A percentile compares a stretch with the other conserved stretches of the same genome.
phyloP scores from a whole-genome alignment of 2,888 invertebrate species.

The Harmothoe impar region DNA sequence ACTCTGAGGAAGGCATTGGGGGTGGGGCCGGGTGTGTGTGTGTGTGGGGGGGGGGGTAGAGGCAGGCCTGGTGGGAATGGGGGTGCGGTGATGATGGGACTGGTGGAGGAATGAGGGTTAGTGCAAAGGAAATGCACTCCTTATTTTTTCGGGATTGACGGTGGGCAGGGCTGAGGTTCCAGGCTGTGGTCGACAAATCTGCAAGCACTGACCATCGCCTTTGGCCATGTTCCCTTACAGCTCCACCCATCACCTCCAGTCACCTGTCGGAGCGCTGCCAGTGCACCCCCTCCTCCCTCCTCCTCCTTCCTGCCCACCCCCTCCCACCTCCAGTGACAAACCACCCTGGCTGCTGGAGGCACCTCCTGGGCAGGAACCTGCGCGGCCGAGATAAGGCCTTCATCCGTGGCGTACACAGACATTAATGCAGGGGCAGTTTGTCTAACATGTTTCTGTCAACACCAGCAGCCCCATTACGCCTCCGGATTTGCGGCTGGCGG shows the following conservation, averaged over 20 bases:
- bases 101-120: too few species aligned
- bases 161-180: too few species aligned
- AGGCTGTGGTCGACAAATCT: too few species aligned
- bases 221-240: background rate
- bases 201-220: too few species aligned
- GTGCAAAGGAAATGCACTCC: too few species aligned
- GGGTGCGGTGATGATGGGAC: background rate
- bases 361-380: constrained; percentile 24
- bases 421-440: constrained; percentile 44
- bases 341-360: background rate
- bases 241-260: constrained; percentile 24
- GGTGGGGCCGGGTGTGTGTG: too few species aligned
- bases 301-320: background rate
- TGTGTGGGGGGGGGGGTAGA: background rate
- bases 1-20: background rate
- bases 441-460: constrained; percentile 59
- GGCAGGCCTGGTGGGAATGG: background rate
- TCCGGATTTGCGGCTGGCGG: background rate
- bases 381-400: constrained; percentile 39
- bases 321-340: constrained; percentile 1
- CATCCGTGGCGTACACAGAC: constrained; percentile 27
- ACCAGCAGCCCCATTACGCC: background rate
- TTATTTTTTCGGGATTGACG: too few species aligned
- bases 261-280: constrained; percentile 7
- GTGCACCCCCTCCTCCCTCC: background rate